These are phyloP conservation scores for Lasioglossum villosulum DNA, from an alignment of 2,888 invertebrate species.

Conservation along the genomic window DNA sequence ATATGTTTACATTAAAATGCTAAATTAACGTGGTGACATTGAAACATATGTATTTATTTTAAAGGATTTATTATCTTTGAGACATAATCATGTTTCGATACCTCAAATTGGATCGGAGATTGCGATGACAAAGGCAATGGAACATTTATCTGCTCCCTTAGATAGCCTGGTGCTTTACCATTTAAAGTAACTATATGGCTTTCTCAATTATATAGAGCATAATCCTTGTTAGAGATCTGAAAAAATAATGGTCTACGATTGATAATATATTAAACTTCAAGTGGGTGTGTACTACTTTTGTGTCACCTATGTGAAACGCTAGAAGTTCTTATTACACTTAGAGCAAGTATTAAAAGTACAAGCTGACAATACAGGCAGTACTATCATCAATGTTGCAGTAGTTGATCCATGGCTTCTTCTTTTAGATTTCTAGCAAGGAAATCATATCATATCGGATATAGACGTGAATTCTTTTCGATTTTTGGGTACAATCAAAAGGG, in stretches of 20 bases:
- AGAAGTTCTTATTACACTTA: neutral
- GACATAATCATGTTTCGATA: conserved; percentile 75
- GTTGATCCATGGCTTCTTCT: too few species aligned
- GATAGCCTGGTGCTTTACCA: conserved; percentile 80
- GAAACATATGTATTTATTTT: conserved; percentile 39
- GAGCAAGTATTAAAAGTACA: neutral
- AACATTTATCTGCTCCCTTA: conserved; percentile 77
- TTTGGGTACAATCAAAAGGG: neutral
- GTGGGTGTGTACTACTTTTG: neutral
- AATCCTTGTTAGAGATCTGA: neutral
- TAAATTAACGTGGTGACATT: conserved; percentile 9
- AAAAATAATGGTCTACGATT: neutral
- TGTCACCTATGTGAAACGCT: neutral
- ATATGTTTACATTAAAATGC: conserved; percentile 19
- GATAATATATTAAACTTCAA: neutral
- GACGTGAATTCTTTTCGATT: neutral
- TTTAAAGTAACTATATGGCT: conserved; percentile 73
- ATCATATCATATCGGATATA: neutral
- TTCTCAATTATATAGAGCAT: neutral
- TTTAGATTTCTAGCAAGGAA: neutral
- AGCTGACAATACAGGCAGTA: neutral
- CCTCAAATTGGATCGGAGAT: conserved; percentile 76
- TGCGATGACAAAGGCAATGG: conserved; percentile 78
- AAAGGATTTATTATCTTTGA: conserved; percentile 79
- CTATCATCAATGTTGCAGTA: neutral